A percentile compares a stretch with the other conserved stretches of the same genome.
phyloP scores from a whole-genome alignment of 2,797 vertebrate genomes.

The Siniperca undulata region DNA sequence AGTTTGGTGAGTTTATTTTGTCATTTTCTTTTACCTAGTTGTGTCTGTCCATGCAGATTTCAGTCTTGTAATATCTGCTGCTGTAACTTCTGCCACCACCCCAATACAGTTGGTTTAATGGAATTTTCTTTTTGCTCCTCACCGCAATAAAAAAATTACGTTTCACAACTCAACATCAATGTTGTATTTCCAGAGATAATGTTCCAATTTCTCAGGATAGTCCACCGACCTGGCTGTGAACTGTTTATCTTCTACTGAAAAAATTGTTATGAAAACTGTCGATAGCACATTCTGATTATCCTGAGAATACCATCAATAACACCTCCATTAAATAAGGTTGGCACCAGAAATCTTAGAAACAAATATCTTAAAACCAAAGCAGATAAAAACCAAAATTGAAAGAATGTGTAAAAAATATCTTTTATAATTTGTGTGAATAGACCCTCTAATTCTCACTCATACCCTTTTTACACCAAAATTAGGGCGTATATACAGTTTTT shows the following conservation, averaged over 20 bases:
- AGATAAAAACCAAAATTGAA: no score
- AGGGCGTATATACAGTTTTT: no score
- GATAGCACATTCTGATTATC: background rate
- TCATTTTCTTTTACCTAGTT: background rate
- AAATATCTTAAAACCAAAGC: background rate
- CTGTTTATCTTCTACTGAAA: background rate
- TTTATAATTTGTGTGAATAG: background rate
- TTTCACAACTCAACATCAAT: no score
- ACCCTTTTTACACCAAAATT: no score
- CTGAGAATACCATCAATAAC: background rate
- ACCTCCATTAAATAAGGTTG: background rate
- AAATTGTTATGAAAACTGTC: rapidly evolving
- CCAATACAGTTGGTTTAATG: no score
- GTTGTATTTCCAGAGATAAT: background rate
- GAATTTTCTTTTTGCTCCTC: background rate
- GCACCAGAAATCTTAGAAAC: background rate
- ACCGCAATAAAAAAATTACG: no score
- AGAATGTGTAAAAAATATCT: background rate
- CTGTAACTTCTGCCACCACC: background rate
- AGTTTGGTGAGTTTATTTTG: background rate
- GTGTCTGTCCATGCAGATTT: background rate
- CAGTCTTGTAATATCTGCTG: background rate
- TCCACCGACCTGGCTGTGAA: background rate
- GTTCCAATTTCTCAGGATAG: background rate
- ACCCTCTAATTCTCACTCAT: no score